phyloP scores from a whole-genome alignment of 2,113 vertebrate species.

The Ardeotis arabs region DNA sequence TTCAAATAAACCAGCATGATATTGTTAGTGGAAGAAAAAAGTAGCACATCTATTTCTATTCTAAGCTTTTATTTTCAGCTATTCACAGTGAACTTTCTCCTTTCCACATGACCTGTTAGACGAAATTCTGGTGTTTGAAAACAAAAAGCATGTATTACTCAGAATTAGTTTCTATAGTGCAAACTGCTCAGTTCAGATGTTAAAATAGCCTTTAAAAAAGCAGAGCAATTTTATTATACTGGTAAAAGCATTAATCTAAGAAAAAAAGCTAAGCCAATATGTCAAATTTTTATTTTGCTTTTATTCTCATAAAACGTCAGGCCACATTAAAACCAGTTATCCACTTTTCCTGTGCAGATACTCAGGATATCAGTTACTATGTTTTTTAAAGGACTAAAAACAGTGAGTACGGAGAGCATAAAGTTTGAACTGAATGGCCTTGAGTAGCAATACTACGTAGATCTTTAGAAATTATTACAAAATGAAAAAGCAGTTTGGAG shows the following conservation, averaged over 20 bases:
- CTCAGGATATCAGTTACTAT: too few species aligned
- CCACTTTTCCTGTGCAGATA: too few species aligned
- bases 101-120: background rate
- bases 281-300: background rate
- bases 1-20: background rate
- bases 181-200: background rate
- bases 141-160: background rate
- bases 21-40: background rate
- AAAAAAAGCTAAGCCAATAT: background rate
- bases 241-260: background rate
- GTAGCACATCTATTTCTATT: background rate
- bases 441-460: background rate
- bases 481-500: background rate
- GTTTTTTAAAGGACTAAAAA: background rate
- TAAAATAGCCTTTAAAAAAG: background rate
- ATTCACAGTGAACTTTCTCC: background rate
- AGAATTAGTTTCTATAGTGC: background rate
- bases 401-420: background rate
- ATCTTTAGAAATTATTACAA: background rate
- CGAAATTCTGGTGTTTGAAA: background rate
- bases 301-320: background rate
- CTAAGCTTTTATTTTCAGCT: conserved; percentile 6
- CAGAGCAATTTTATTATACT: background rate
- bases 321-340: background rate
- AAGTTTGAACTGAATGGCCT: background rate